Base-by-base conservation (phyloP, 2,888 invertebrate genomes). In the Mimas tiliae region DNA sequence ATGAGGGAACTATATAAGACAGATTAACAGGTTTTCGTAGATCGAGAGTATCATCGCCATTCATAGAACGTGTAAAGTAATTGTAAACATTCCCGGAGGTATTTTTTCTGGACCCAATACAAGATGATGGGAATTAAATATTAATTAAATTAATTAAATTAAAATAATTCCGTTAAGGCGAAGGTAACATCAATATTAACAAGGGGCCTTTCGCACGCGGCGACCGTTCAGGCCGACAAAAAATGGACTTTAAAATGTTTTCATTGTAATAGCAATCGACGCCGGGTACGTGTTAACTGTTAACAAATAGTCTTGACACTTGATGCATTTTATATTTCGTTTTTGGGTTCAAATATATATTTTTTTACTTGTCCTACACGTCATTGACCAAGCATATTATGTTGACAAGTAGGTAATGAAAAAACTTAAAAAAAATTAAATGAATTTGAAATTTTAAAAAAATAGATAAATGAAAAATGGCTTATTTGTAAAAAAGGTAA, bases 191-290 rank as follows among this genome's bases (percentile, higher is more conserved):
- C 75, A 74, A 80, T 84, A 82, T 82, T 80, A 76, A 81, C 80
- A 74, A 76, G 55, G 72, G 70, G 72, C 73, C 76, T 77, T 76
- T 74, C 68, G 76, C 77, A 71, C 76, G 71, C 77, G 79, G 80
- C 79, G 76, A 75, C 75, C 74, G 74, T 68, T 69, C 70, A 72
- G 66, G 70, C 65, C 65, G 72, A 83, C 82, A 84, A 87, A 86
- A 87, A 87, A 82, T 70, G 67, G 27, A 67, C 73, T 82, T 83
- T 79, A 82, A 86, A 84, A 81, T 71, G 76, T 72, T 80, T 79
- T 79, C 84, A 85, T 86, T 87, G 85, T 83, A 75, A 77, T 77
- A 76, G 77, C 76, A 68, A 79, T 80, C 76, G 79, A 79, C 77
- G 81, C 74, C 70, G 70, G 69, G 69, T 65, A 55, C 21, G 64